A percentile compares a stretch with the other conserved stretches of the same genome.
These are phyloP conservation scores for Odontocerum albicorne DNA, from an alignment of 2,888 invertebrate species.

Conservation along the genomic window DNA sequence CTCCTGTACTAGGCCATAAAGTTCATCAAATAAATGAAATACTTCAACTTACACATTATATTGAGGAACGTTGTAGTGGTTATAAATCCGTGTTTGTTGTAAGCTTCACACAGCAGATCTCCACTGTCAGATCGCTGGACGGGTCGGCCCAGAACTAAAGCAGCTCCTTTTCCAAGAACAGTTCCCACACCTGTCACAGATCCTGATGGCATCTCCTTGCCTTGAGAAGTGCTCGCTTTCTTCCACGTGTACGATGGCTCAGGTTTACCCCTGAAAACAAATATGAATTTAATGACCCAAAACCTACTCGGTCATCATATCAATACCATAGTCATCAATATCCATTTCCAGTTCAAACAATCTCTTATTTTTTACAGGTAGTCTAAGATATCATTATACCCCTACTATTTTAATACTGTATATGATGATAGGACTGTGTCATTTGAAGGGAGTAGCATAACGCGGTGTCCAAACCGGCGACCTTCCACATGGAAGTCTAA, in stretches of 20 bases:
- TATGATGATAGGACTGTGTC: too few species aligned
- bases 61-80: conserved; percentile 71
- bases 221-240: conserved; percentile 54
- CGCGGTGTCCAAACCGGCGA: too few species aligned
- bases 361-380: too few species aligned
- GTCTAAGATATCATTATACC: too few species aligned
- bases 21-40: neutral
- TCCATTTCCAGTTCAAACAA: too few species aligned
- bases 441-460: too few species aligned
- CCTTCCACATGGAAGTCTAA: too few species aligned
- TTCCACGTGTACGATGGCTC: conserved; percentile 75
- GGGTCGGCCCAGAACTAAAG: conserved; percentile 65
- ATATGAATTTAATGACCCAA: neutral
- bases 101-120: conserved; percentile 76
- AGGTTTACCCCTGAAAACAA: conserved; percentile 60
- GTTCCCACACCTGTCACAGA: neutral
- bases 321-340: too few species aligned
- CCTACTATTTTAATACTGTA: too few species aligned
- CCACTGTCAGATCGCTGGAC: conserved; percentile 73
- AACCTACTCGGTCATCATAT: too few species aligned
- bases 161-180: conserved; percentile 51
- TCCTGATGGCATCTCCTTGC: conserved; percentile 5
- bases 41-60: conserved; percentile 77
- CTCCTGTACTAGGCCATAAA: too few species aligned
- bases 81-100: conserved; percentile 76